Evolutionary conservation across 2,797 vertebrate genomes (phyloP).

Genomic region (Thunnus albacares): DNA sequence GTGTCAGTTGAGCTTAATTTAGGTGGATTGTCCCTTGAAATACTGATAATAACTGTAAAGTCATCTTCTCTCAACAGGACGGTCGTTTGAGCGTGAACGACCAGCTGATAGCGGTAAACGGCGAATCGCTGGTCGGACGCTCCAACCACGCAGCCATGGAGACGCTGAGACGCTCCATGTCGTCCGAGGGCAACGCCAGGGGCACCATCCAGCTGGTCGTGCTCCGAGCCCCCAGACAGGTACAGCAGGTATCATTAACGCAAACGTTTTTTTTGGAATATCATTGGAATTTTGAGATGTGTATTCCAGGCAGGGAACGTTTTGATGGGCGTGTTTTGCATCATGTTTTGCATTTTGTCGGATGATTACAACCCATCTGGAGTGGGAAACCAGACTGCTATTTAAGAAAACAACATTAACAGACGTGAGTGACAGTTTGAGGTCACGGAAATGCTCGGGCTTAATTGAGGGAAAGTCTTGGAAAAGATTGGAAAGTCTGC

Average conservation of each 20-base stretch:
- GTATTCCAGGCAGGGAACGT: background rate
- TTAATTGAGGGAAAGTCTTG: background rate
- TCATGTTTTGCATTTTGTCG: background rate
- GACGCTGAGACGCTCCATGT: constrained; percentile 94
- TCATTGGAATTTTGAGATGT: background rate
- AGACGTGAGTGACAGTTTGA: constrained; percentile 40
- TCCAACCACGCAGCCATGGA: constrained; percentile 97
- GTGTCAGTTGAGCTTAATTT: background rate
- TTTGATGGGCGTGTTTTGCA: background rate
- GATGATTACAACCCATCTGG: background rate
- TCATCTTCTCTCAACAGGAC: constrained; percentile 83
- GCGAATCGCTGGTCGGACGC: constrained; percentile 91
- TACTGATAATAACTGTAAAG: background rate
- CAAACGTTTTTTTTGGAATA: background rate
- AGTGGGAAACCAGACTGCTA: background rate
- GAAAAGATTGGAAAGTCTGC: constrained; percentile 2
- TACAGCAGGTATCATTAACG: background rate
- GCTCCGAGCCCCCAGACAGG: constrained; percentile 79
- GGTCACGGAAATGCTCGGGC: constrained; percentile 10
- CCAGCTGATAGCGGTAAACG: constrained; percentile 94
- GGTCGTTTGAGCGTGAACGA: constrained; percentile 91
- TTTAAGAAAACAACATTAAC: constrained; percentile 17
- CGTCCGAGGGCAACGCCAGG: constrained; percentile 93
- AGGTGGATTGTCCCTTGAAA: background rate
- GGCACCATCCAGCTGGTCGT: constrained; percentile 96